Percentiles rank a stretch among this genome's conserved stretches.
Conservation (phyloP, 2,888 invertebrate species). For the Ophion costatus region DNA sequence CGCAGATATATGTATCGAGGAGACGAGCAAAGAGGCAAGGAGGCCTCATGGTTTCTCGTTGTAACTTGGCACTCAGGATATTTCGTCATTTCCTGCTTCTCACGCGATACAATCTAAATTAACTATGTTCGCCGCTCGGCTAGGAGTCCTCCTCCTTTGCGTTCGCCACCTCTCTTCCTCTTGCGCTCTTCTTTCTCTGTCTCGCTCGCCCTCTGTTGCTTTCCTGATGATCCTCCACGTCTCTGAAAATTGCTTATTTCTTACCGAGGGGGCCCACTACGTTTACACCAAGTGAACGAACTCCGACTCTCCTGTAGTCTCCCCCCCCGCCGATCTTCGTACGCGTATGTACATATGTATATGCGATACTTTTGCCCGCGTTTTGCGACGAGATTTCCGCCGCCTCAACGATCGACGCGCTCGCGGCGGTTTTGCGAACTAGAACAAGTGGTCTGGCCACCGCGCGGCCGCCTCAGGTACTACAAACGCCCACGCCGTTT, state of each 20-base stretch:
- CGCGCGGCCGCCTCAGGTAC: not conserved
- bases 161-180: conserved; percentile 39
- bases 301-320: conserved; percentile 43
- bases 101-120: conserved; percentile 84
- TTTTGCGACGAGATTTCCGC: not conserved
- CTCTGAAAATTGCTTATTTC: conserved; percentile 83
- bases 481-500: not conserved
- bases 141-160: conserved; percentile 80
- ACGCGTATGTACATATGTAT: not conserved
- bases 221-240: conserved; percentile 74
- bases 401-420: not conserved
- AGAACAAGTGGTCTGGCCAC: not conserved
- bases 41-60: conserved; percentile 74
- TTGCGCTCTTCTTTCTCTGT: conserved; percentile 42
- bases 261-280: conserved; percentile 76
- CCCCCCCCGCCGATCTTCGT: conserved; percentile 13
- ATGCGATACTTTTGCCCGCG: not conserved
- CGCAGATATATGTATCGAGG: conserved; percentile 58
- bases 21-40: conserved; percentile 72
- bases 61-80: conserved; percentile 84
- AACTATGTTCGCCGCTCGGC: conserved; percentile 84
- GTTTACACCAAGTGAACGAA: conserved; percentile 49
- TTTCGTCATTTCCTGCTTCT: conserved; percentile 84
- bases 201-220: conserved; percentile 62
- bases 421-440: not conserved